A percentile compares a stretch with the other conserved stretches of the same genome.
Evolutionary conservation across 2,888 invertebrate species (phyloP).

Genomic region (Chrysopilus asiliformis): DNA sequence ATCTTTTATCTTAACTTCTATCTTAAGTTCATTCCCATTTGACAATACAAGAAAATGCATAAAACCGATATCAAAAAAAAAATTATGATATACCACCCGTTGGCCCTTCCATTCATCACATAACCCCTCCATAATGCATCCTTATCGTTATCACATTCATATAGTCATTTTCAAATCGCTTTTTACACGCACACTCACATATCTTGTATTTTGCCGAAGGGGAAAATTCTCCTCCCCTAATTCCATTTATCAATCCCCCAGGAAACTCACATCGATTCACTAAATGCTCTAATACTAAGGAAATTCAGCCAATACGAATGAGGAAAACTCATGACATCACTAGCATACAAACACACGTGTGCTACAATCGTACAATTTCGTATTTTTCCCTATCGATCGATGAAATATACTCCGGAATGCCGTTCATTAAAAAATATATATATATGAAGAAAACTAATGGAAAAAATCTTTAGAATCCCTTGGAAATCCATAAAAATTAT

Average conservation of each 20-base stretch:
- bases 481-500: too few relatives aligned
- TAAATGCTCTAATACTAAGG: too few relatives aligned
- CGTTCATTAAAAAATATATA: constrained; percentile 5
- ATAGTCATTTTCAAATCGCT: neutral
- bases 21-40: too few relatives aligned
- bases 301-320: constrained; percentile 7
- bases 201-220: too few relatives aligned
- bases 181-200: neutral
- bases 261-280: constrained; percentile 3
- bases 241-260: neutral
- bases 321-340: constrained; percentile 14
- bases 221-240: neutral
- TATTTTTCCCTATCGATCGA: constrained; percentile 16
- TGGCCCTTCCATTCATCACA: too few relatives aligned
- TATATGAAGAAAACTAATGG: neutral
- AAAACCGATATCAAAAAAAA: too few relatives aligned
- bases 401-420: constrained; percentile 8
- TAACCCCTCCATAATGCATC: too few relatives aligned
- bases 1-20: too few relatives aligned
- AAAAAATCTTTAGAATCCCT: neutral
- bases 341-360: constrained; percentile 14
- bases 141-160: too few relatives aligned
- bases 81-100: too few relatives aligned
- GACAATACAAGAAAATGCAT: too few relatives aligned
- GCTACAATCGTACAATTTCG: constrained; percentile 14